Conservation (phyloP, 2,113 vertebrate species). For the Zootoca vivipara region DNA sequence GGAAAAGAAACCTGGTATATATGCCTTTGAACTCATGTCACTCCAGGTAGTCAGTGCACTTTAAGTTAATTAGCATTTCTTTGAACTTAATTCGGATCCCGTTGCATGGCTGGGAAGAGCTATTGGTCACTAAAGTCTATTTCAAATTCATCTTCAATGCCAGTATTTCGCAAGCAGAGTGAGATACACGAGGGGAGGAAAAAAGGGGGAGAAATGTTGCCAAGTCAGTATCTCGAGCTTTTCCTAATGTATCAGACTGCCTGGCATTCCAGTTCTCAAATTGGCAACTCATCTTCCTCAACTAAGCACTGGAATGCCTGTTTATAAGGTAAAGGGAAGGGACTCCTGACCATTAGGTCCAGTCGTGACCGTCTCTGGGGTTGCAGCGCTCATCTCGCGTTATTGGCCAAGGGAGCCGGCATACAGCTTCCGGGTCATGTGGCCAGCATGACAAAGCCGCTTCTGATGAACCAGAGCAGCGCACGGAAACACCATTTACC, state of each 20-base stretch:
- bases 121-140: slow-evolving; percentile 58
- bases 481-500: too few relatives aligned
- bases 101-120: slow-evolving; percentile 63
- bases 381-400: too few relatives aligned
- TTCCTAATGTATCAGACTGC: slow-evolving; percentile 12
- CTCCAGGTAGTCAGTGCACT: slow-evolving; percentile 45
- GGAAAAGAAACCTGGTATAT: slow-evolving; percentile 61
- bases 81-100: slow-evolving; percentile 69
- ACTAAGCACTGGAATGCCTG: slow-evolving; percentile 6
- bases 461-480: too few relatives aligned
- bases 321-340: background rate
- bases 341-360: too few relatives aligned
- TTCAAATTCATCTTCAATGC: slow-evolving; percentile 58
- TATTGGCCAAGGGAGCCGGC: too few relatives aligned
- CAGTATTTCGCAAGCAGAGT: slow-evolving; percentile 45
- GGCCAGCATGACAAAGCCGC: too few relatives aligned
- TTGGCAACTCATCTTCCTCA: slow-evolving; percentile 14
- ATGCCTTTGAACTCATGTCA: slow-evolving; percentile 69
- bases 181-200: background rate
- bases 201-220: slow-evolving; percentile 40
- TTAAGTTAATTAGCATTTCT: slow-evolving; percentile 72
- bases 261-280: slow-evolving; percentile 20
- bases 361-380: too few relatives aligned
- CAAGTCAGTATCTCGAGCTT: background rate
- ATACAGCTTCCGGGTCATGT: too few relatives aligned